Evolutionary conservation across 2,113 vertebrate genomes (phyloP).

Genomic region (Aepyceros melampus): DNA sequence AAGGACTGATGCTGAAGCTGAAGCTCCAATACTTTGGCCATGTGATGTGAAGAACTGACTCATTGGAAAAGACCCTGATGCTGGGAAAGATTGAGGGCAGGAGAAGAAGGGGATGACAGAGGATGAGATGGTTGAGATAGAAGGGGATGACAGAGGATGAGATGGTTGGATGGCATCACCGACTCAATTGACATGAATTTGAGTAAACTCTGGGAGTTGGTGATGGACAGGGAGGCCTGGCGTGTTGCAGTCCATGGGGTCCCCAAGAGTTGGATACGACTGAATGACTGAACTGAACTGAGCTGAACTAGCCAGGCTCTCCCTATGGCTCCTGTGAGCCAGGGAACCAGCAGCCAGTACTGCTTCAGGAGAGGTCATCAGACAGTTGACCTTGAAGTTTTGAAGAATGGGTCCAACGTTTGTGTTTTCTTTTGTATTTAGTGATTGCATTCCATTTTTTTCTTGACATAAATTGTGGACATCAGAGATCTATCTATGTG

Average conservation of each 20-base stretch:
- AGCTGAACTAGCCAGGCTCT: not conserved
- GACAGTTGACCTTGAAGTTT: not conserved
- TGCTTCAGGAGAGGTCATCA: not conserved
- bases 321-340: not conserved
- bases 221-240: not conserved
- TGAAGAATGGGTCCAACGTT: not conserved
- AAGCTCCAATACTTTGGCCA: not conserved
- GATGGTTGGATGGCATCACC: not conserved
- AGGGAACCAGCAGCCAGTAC: not conserved
- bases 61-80: not conserved
- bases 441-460: not conserved
- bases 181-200: not conserved
- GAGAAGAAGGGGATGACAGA: too few relatives aligned
- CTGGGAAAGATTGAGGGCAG: not conserved
- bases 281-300: not conserved
- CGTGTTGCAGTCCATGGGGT: not conserved
- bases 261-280: not conserved
- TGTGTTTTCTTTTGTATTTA: slow-evolving; percentile 7
- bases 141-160: not conserved
- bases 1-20: not conserved
- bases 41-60: not conserved
- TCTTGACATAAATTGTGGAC: not conserved
- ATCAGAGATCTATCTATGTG: not conserved
- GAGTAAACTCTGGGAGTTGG: not conserved
- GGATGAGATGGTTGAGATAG: too few relatives aligned